phyloP scores from a whole-genome alignment of 2,888 invertebrate genomes.

The Megaustenia siamemsis region DNA sequence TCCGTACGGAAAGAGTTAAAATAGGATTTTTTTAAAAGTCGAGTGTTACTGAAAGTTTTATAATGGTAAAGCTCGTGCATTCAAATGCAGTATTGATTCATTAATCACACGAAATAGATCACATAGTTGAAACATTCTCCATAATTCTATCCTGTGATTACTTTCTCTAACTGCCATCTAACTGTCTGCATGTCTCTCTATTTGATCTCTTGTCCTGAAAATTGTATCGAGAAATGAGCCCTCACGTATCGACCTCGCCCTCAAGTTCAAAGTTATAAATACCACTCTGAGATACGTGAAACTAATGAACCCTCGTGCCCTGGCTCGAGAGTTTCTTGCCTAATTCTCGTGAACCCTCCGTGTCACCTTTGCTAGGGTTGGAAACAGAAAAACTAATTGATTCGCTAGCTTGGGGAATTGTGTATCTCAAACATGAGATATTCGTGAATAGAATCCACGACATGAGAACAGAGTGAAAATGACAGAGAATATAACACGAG shows the following conservation, averaged over 20 bases:
- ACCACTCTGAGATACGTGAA: neutral
- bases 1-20: no score
- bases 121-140: no score
- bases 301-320: neutral
- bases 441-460: no score
- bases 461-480: no score
- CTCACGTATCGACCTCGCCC: neutral
- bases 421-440: no score
- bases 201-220: neutral
- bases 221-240: neutral
- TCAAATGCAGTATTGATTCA: no score
- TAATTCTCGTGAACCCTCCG: neutral
- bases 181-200: neutral
- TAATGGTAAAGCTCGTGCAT: no score
- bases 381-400: neutral
- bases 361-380: neutral
- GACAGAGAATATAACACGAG: no score
- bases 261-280: neutral
- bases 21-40: no score
- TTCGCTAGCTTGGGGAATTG: neutral
- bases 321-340: neutral
- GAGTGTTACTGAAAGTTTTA: no score
- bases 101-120: no score
- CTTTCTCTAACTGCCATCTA: neutral
- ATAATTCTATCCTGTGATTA: no score